Evolutionary conservation across 2,113 vertebrate species (phyloP), one percentile per base, ranked within the genome.

Genomic region (Erythrolamprus reginae): DNA sequence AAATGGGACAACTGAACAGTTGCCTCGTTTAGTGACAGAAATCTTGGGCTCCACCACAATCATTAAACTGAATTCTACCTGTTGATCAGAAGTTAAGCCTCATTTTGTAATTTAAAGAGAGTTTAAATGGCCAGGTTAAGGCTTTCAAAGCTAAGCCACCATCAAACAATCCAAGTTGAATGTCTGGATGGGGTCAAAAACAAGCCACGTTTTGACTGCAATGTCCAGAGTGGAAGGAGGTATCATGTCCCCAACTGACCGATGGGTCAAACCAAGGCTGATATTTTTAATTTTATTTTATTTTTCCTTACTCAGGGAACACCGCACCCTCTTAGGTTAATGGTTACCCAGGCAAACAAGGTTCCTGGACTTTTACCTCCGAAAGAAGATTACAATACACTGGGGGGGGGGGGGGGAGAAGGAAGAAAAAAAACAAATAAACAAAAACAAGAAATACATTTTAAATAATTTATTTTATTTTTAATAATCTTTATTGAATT

Each of bases 351-450:
- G 45, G 6, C 4, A 48, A 84, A 84, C 21, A 84, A 84, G 12
- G 10, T 5, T 24, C 23, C 17, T 24, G 82, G 82, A 48, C 19
- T 84, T 84, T 50, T 13, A 84, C 45, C 82, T 50, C 61, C 13
- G 13, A 70, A 70, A n/a, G n/a, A 15, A 70, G 65, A 70, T 70
- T 70, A 70, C n/a, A 17, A 70, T 19, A 5, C n/a, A n/a, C n/a
- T n/a, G n/a, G n/a, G n/a, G n/a, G n/a, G n/a, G n/a, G n/a, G n/a
- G n/a, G n/a, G n/a, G 33, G 13, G 65, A 15, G n/a, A 19, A 55
- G 6, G 19, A 0, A 5, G 1, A 5, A 1, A 5, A 5, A 7
- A 33, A 12, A 15, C 15, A 33, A 6, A 6, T 7, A 33, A 28
- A 12, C 9, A n/a, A n/a, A n/a, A n/a, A n/a, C 1, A 12, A 70